Percentiles rank a stretch among this genome's conserved stretches.
These are phyloP conservation scores for Acanthisitta chloris DNA, from an alignment of 2,113 vertebrate genomes.

Conservation along the genomic window DNA sequence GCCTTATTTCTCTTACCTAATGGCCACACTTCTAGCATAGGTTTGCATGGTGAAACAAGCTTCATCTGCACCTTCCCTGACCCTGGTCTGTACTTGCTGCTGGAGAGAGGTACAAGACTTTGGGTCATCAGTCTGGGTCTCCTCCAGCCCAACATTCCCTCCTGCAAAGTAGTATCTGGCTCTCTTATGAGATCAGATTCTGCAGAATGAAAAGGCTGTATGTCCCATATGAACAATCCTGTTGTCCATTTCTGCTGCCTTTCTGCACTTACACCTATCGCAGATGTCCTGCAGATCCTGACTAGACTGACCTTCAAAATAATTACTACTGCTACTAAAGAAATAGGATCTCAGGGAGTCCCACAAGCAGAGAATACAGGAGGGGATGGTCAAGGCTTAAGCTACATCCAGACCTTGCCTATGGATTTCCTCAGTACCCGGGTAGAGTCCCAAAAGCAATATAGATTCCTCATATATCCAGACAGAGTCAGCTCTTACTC, in stretches of 20 bases:
- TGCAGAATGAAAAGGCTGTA: not conserved
- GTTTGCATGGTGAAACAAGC: not conserved
- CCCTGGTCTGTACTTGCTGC: fast-evolving
- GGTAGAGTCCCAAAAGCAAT: not conserved
- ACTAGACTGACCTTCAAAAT: not conserved
- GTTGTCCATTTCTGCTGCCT: not conserved
- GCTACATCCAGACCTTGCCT: not conserved
- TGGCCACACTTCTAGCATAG: not conserved
- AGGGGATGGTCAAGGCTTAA: not conserved
- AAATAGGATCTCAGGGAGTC: not conserved
- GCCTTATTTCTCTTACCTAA: not conserved
- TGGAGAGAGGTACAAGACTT: not conserved
- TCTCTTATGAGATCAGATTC: not conserved
- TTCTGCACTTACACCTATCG: not conserved
- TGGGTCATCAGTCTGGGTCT: fast-evolving
- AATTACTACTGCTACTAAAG: not conserved
- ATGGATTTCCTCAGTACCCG: not conserved
- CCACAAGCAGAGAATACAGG: not conserved
- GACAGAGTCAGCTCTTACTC: not conserved
- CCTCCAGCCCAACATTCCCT: not conserved
- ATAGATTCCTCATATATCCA: not conserved
- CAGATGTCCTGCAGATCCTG: not conserved
- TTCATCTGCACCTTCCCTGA: not conserved
- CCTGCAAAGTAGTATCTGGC: not conserved
- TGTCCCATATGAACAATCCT: not conserved